Evolutionary conservation across 2,113 vertebrate genomes (phyloP).

Genomic region (Cygnus atratus): DNA sequence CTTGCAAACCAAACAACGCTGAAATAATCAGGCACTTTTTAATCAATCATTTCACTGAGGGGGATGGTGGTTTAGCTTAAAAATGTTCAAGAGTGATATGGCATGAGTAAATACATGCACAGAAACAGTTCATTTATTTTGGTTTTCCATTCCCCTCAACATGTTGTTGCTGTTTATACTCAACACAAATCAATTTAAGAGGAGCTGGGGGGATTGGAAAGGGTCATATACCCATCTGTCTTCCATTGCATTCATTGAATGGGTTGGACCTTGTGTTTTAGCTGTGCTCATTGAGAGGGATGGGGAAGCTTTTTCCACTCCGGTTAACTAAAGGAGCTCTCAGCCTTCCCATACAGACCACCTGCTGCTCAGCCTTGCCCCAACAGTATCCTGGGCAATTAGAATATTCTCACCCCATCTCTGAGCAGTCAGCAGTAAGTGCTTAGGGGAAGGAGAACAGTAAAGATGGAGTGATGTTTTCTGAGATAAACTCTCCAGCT

Average conservation of each 20-base stretch:
- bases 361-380: neutral
- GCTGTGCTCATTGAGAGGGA: neutral
- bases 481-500: neutral
- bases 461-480: neutral
- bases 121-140: neutral
- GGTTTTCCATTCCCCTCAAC: neutral
- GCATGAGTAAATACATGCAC: neutral
- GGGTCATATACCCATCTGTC: neutral
- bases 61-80: neutral
- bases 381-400: neutral
- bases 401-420: neutral
- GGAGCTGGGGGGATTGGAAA: neutral
- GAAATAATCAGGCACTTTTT: constrained; percentile 27
- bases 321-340: neutral
- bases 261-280: neutral
- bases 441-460: neutral
- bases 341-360: neutral
- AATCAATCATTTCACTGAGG: constrained; percentile 20
- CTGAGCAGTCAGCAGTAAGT: neutral
- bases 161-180: neutral
- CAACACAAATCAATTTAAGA: neutral
- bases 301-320: neutral
- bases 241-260: neutral
- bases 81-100: neutral
- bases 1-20: constrained; percentile 40